These are phyloP conservation scores for Pemphigus obesinymphae DNA, from an alignment of 1,140 invertebrate genomes.

Conservation along the genomic window DNA sequence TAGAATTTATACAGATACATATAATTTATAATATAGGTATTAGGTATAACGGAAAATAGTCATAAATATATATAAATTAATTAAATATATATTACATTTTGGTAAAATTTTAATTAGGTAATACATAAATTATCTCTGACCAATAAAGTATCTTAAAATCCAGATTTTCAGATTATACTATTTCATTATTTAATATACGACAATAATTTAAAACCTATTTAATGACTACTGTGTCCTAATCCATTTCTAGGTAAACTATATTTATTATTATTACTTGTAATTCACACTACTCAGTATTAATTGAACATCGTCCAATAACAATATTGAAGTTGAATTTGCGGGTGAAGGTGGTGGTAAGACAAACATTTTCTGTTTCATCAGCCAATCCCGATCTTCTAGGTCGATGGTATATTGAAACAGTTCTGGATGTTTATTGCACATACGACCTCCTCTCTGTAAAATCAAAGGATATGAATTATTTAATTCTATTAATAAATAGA, in stretches of 20 bases:
- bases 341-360: conserved; percentile 58
- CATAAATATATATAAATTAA: no score
- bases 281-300: conserved; percentile 67
- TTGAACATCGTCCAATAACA: conserved; percentile 74
- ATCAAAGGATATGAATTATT: neutral
- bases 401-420: conserved; percentile 73
- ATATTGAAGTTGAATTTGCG: conserved; percentile 60
- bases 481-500: neutral
- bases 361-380: conserved; percentile 69
- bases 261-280: conserved; percentile 54
- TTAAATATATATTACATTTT: no score
- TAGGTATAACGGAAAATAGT: no score
- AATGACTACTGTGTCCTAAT: no score
- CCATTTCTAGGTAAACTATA: neutral
- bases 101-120: no score
- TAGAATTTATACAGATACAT: no score
- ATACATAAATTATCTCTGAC: no score
- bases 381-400: conserved; percentile 76
- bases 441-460: conserved; percentile 8
- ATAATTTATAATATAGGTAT: no score
- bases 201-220: no score
- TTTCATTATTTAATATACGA: no score
- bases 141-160: no score
- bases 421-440: conserved; percentile 61
- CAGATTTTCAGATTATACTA: no score